Evolutionary conservation across 1,140 invertebrate genomes (phyloP).

Genomic region (Trachymyrmex septentrionalis): DNA sequence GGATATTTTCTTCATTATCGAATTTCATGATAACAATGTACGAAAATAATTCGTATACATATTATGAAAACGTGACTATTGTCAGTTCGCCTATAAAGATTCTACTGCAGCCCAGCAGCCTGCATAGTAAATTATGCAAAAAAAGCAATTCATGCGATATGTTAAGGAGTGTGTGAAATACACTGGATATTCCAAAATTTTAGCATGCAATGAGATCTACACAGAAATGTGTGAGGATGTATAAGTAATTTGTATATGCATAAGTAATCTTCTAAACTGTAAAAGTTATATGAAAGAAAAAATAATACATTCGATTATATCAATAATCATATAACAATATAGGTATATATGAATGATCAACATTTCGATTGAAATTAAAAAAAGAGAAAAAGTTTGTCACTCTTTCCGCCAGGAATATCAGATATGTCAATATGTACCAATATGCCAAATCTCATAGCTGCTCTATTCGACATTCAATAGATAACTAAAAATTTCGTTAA

Average conservation of each 20-base stretch:
- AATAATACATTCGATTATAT: constrained; percentile 4
- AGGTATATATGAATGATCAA: background rate
- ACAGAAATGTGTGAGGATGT: constrained; percentile 1
- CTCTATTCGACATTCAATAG: background rate
- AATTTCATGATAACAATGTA: constrained; percentile 68
- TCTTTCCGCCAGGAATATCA: background rate
- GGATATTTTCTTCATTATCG: constrained; percentile 69
- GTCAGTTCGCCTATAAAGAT: constrained; percentile 23
- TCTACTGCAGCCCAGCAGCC: background rate
- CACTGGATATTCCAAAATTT: background rate
- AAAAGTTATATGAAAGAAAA: background rate
- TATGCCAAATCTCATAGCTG: background rate
- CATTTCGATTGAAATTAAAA: background rate
- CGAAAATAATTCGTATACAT: constrained; percentile 56
- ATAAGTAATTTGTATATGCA: constrained; percentile 16
- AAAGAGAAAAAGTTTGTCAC: background rate
- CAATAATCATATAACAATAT: background rate
- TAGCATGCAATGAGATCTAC: constrained; percentile 10
- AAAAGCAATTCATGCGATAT: constrained; percentile 27
- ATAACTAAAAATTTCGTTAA: background rate
- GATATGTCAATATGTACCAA: constrained; percentile 19
- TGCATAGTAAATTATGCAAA: constrained; percentile 16
- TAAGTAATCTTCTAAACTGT: constrained; percentile 7
- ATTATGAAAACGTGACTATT: constrained; percentile 10
- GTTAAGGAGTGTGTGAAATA: constrained; percentile 1